These are phyloP conservation scores for Pitangus sulphuratus DNA, from an alignment of 2,797 vertebrate species.

Conservation along the genomic window DNA sequence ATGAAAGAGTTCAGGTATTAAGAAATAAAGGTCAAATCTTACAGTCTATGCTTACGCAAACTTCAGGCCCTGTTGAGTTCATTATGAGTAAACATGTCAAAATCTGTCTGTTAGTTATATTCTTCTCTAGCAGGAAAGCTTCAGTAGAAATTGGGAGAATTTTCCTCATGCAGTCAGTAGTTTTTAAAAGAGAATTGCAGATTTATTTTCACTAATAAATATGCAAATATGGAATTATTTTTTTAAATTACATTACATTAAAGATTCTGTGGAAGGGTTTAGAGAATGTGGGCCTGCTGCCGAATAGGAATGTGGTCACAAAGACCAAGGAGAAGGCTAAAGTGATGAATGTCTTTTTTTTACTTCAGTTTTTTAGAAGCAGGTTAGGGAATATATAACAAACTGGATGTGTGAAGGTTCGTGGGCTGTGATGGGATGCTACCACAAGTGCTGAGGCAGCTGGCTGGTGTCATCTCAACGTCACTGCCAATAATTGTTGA, in stretches of 20 bases:
- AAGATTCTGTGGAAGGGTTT: background rate
- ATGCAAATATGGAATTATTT: background rate
- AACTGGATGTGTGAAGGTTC: fast-evolving
- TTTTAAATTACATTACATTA: background rate
- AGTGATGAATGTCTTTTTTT: background rate
- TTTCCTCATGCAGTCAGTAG: background rate
- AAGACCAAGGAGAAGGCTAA: background rate
- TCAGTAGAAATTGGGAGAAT: background rate
- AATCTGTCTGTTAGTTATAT: background rate
- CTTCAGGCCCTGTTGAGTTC: background rate
- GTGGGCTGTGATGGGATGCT: background rate
- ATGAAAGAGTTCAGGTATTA: background rate
- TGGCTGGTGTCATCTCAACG: background rate
- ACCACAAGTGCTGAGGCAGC: background rate
- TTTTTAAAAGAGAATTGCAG: background rate
- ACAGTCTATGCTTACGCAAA: background rate
- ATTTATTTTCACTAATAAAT: background rate
- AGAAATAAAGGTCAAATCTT: background rate
- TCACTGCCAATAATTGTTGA: background rate
- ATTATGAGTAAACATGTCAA: background rate
- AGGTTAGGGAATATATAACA: background rate
- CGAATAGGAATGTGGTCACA: background rate
- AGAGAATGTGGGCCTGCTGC: background rate
- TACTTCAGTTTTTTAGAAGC: background rate
- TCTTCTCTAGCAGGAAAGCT: background rate